A percentile compares a stretch with the other conserved stretches of the same genome.
These are phyloP conservation scores for Rhadina sibilatrix DNA, from an alignment of 2,113 vertebrate genomes.

Conservation along the genomic window DNA sequence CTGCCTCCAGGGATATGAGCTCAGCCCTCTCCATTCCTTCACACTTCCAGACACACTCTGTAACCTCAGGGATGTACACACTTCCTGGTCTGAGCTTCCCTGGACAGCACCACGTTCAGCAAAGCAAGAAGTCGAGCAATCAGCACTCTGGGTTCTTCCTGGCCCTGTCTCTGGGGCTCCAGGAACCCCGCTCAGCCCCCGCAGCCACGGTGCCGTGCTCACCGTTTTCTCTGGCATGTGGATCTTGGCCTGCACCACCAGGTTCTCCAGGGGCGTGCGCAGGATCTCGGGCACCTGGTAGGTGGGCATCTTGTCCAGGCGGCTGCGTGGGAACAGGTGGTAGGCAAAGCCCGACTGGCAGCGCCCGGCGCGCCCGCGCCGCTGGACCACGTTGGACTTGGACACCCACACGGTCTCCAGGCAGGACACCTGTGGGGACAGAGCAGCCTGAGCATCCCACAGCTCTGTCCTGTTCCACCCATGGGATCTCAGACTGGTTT, in stretches of 20 bases:
- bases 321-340: slow-evolving; percentile 87
- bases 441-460: too few relatives aligned
- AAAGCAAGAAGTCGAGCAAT: not conserved
- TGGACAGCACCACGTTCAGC: rapidly evolving
- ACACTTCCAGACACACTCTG: not conserved
- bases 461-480: not conserved
- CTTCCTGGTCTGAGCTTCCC: not conserved
- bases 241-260: slow-evolving; percentile 94
- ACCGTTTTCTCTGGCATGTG: slow-evolving; percentile 92
- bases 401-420: slow-evolving; percentile 96
- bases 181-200: rapidly evolving
- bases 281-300: slow-evolving; percentile 95
- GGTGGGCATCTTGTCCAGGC: slow-evolving; percentile 83
- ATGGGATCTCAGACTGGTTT: rapidly evolving
- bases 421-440: slow-evolving; percentile 85
- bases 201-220: not conserved
- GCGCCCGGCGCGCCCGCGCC: slow-evolving; percentile 90
- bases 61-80: not conserved
- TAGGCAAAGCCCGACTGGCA: slow-evolving; percentile 94
- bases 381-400: slow-evolving; percentile 90
- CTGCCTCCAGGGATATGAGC: not conserved
- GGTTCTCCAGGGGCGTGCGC: slow-evolving; percentile 91
- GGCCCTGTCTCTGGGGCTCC: rapidly evolving
- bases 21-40: not conserved
- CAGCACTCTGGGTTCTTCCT: not conserved